Base-by-base conservation (phyloP, 2,888 invertebrate species). In the Kuschelorhynchus macadamiae region DNA sequence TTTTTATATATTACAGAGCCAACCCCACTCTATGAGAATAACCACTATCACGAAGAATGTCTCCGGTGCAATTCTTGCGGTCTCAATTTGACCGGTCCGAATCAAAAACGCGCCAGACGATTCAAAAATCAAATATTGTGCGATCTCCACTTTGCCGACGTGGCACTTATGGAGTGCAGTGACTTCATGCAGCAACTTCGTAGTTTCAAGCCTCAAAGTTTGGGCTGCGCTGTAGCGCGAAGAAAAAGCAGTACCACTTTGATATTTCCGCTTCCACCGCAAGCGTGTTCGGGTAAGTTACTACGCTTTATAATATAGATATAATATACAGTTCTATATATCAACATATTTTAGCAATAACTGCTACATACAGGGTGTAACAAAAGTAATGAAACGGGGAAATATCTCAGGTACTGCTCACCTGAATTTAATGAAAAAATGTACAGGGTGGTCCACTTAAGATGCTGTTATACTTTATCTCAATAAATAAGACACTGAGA, bases 21-120 rank as follows among this genome's bases (percentile, higher is more conserved):
- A 75, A 94, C 95, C 72, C 94, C 94, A 76, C 84, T 95, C 78
- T 96, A 96, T 86, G 95, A 96, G 87, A 96, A 96, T 89, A 94
- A 95, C 85, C 94, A 95, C 84, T 96, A 96, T 86, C 96, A 96
- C 91, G 96, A 96, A 89, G 96, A 96, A 91, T 96, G 96, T 87
- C 91, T 96, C 81, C 93, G 94, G 81, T 96, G 96, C 92, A 95
- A 96, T 88, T 95, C 95, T 81, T 96, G 96, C 85, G 95, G 95
- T 81, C 87, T 95, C 85, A 95, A 96, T 87, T 89, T 96, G 81
- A 95, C 95, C 77, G 96, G 96, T 76, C 93, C 94, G 79, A 95
- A 95, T 85, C 94, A 93, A 87, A 84, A 84, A 78, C 81, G 84
- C 46, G 84, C 84, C 12, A 76, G 84, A 47, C 87, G 90, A 80